These are phyloP conservation scores for Euphysa ruthae DNA, from an alignment of 30 jellyfish, hydroid and myxozoan genomes.

Conservation along the genomic window DNA sequence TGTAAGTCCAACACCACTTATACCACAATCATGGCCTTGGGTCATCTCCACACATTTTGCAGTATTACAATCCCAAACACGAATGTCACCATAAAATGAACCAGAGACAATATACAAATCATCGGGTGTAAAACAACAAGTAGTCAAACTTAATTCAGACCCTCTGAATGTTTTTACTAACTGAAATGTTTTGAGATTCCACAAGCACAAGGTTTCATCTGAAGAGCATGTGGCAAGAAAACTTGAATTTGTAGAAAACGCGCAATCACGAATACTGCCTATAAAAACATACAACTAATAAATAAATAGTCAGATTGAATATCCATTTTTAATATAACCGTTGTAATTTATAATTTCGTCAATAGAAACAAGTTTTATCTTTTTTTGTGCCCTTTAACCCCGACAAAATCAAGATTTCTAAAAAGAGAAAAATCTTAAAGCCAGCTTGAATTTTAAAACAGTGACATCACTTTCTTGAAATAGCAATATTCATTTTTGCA, in stretches of 20 bases:
- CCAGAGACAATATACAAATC: constrained; percentile 70
- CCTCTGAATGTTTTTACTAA: constrained; percentile 51
- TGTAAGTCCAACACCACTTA: constrained; percentile 85
- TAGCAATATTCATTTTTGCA: too few species aligned
- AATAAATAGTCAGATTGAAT: too few species aligned
- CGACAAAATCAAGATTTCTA: too few species aligned
- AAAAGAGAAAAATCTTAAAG: too few species aligned
- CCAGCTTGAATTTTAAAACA: too few species aligned
- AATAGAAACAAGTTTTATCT: too few species aligned
- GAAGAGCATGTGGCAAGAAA: constrained; percentile 65
- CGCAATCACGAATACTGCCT: constrained; percentile 50
- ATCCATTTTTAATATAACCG: too few species aligned
- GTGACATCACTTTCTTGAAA: too few species aligned
- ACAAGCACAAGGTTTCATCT: constrained; percentile 60
- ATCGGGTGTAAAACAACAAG: constrained; percentile 88
- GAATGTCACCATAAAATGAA: constrained; percentile 65
- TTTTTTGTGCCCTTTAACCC: too few species aligned
- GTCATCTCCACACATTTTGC: constrained; percentile 50
- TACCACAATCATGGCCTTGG: constrained; percentile 78
- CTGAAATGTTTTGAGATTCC: constrained; percentile 51
- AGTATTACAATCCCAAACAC: constrained; percentile 65
- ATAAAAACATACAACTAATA: too few species aligned
- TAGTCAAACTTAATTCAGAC: constrained; percentile 48
- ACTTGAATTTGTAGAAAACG: constrained; percentile 66
- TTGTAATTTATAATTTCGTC: too few species aligned